These are phyloP conservation scores for Ochropacha duplaris DNA, from an alignment of 2,888 invertebrate species.

Conservation along the genomic window DNA sequence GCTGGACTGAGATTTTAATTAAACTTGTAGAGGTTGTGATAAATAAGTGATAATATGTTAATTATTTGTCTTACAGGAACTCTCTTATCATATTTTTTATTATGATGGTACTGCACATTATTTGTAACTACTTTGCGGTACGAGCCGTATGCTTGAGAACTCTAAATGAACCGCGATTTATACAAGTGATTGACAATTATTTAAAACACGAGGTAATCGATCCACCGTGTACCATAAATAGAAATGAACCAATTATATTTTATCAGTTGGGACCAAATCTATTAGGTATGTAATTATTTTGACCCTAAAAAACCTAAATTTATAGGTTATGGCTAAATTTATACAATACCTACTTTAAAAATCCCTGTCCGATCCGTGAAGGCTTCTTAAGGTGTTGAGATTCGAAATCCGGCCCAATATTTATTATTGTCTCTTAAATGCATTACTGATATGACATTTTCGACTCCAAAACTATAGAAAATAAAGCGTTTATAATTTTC, in stretches of 20 bases:
- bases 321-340: no score
- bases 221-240: constrained; percentile 86
- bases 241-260: constrained; percentile 82
- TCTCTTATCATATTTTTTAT: constrained; percentile 88
- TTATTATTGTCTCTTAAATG: no score
- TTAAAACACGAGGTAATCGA: constrained; percentile 84
- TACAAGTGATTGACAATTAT: constrained; percentile 87
- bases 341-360: no score
- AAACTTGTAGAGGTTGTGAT: no score
- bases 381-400: no score
- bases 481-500: neutral
- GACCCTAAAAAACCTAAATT: neutral
- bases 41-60: no score
- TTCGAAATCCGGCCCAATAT: no score
- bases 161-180: constrained; percentile 90
- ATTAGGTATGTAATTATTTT: constrained; percentile 41
- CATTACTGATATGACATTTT: no score
- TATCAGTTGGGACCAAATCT: constrained; percentile 48
- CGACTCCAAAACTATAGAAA: no score
- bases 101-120: constrained; percentile 91
- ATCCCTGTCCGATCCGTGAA: no score
- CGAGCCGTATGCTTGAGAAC: constrained; percentile 89
- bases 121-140: constrained; percentile 94
- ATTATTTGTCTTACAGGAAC: constrained; percentile 72
- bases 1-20: no score